Percentiles rank a stretch among this genome's conserved stretches.
phyloP scores from a whole-genome alignment of 2,797 vertebrate species.

The Botia almorhae region DNA sequence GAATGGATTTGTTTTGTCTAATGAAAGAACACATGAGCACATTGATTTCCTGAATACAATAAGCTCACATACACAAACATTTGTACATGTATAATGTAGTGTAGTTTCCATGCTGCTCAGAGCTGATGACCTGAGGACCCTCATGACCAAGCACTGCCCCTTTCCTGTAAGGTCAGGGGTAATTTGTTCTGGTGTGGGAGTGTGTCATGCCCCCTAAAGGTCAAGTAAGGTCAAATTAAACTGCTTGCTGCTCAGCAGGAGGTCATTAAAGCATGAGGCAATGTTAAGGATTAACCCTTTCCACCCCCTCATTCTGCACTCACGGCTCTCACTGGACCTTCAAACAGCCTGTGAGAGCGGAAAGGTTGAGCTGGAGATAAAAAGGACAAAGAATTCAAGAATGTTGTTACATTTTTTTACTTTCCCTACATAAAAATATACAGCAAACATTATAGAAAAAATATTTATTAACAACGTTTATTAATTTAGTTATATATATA shows the following conservation, averaged over 20 bases:
- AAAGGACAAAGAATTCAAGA: conserved; percentile 2
- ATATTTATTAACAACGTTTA: no score
- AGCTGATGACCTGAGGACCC: conserved; percentile 44
- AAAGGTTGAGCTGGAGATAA: conserved; percentile 2
- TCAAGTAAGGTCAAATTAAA: conserved; percentile 73
- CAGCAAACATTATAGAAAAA: no score
- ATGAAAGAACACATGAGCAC: conserved; percentile 40
- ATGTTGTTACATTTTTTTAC: background rate
- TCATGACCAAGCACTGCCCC: conserved; percentile 52
- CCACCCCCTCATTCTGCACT: conserved; percentile 56
- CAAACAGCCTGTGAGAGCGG: background rate
- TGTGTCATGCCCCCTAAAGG: conserved; percentile 69
- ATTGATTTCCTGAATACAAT: conserved; percentile 48
- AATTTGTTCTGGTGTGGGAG: conserved; percentile 74
- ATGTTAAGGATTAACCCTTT: conserved; percentile 71
- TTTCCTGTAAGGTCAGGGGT: conserved; percentile 68
- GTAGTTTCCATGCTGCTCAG: conserved; percentile 37
- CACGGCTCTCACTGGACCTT: background rate
- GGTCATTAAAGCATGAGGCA: conserved; percentile 61
- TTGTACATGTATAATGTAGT: conserved; percentile 15
- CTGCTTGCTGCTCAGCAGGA: conserved; percentile 65
- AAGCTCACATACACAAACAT: conserved; percentile 43
- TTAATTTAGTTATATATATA: no score
- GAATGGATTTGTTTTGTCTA: conserved; percentile 27
- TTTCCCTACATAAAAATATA: no score